A percentile compares a stretch with the other conserved stretches of the same genome.
Evolutionary conservation across 1,140 invertebrate species (phyloP).

Genomic region (Lepidostoma basale): DNA sequence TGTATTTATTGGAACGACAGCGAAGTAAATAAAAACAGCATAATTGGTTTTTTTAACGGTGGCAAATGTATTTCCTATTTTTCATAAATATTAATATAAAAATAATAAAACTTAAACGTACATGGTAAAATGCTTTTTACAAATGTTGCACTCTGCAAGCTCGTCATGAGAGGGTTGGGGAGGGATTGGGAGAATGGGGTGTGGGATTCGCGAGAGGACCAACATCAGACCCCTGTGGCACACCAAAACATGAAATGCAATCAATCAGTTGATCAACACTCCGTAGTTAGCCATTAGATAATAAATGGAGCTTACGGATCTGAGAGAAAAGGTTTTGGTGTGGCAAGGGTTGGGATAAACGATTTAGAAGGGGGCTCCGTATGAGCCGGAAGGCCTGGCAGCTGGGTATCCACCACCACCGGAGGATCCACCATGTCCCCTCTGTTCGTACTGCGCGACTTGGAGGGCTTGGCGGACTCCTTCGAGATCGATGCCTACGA

Average conservation of each 20-base stretch:
- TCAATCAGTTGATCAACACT: background rate
- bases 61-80: constrained; percentile 48
- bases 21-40: background rate
- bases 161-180: constrained; percentile 4
- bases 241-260: constrained; percentile 1
- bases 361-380: constrained; percentile 64
- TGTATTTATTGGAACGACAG: too few relatives aligned
- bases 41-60: constrained; percentile 41
- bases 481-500: constrained; percentile 76
- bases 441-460: constrained; percentile 73
- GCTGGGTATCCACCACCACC: constrained; percentile 63
- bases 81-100: constrained; percentile 45
- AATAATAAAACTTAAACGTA: constrained; percentile 39
- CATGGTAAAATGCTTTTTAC: constrained; percentile 46
- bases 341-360: background rate
- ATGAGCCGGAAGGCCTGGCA: constrained; percentile 63
- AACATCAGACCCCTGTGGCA: background rate
- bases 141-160: constrained; percentile 38
- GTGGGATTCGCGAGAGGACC: background rate
- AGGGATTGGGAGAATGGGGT: background rate
- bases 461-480: constrained; percentile 78
- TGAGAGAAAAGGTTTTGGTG: constrained; percentile 2
- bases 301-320: constrained; percentile 12
- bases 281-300: constrained; percentile 9
- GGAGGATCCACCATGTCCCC: constrained; percentile 59